Conservation (phyloP, 2,888 invertebrate species). For the Polymixis flavicincta region DNA sequence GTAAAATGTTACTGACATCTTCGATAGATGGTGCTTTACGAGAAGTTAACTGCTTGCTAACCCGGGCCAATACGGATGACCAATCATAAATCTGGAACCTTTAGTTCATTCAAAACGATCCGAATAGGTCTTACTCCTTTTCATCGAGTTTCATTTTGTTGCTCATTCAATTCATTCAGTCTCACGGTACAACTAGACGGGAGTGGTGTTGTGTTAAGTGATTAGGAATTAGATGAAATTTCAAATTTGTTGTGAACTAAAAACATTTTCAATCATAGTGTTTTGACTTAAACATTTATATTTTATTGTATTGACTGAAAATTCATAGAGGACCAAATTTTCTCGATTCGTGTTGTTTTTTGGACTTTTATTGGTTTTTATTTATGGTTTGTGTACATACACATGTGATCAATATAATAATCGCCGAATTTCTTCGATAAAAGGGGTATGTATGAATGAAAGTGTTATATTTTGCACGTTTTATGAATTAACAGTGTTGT, state of each 20-base stretch:
- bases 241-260: conserved; percentile 72
- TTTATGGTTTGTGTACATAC: conserved; percentile 80
- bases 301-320: conserved; percentile 28
- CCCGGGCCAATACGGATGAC: conserved; percentile 22
- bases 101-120: conserved; percentile 59
- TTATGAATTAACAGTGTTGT: conserved; percentile 42
- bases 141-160: conserved; percentile 29
- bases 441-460: conserved; percentile 86
- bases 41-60: background rate
- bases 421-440: conserved; percentile 73
- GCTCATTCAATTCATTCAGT: conserved; percentile 69
- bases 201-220: conserved; percentile 69
- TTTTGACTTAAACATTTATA: conserved; percentile 29
- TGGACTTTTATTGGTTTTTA: conserved; percentile 58
- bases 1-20: background rate
- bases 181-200: conserved; percentile 69
- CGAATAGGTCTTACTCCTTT: conserved; percentile 43
- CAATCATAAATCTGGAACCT: conserved; percentile 52
- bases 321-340: conserved; percentile 17
- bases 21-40: conserved; percentile 49
- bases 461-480: conserved; percentile 64
- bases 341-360: conserved; percentile 38
- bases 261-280: conserved; percentile 60
- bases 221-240: conserved; percentile 61
- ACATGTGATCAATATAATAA: conserved; percentile 86